A percentile compares a stretch with the other conserved stretches of the same genome.
Conservation (phyloP, 2,113 vertebrate genomes). For the Callipepla squamata region DNA sequence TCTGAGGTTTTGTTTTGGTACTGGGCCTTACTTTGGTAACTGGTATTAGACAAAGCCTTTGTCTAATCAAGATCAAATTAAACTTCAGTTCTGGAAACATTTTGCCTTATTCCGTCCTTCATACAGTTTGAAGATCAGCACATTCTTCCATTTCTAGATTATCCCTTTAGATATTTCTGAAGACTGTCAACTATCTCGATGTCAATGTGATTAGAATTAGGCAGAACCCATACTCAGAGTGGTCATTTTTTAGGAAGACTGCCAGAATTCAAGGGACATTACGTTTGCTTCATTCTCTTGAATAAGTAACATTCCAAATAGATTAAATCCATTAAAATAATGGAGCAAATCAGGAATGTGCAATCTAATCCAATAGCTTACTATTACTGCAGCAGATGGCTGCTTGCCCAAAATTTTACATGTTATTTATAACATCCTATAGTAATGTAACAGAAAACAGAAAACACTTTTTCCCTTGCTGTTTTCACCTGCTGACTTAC, state of each 20-base stretch:
- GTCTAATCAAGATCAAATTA: constrained; percentile 4
- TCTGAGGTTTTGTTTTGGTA: background rate
- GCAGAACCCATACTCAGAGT: background rate
- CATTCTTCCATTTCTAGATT: constrained; percentile 14
- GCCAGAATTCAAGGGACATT: constrained; percentile 47
- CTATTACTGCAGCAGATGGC: constrained; percentile 41
- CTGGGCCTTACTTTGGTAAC: background rate
- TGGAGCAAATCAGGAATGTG: constrained; percentile 36
- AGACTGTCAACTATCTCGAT: background rate
- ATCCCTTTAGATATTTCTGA: constrained; percentile 18
- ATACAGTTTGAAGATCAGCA: background rate
- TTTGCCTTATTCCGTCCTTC: background rate
- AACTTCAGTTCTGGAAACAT: background rate
- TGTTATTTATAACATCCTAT: background rate
- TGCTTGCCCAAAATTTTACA: constrained; percentile 43
- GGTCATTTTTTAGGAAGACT: constrained; percentile 1
- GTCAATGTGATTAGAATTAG: background rate
- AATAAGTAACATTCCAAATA: constrained; percentile 57
- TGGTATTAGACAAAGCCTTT: background rate
- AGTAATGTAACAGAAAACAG: background rate
- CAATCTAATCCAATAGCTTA: constrained; percentile 51
- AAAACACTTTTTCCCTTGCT: background rate
- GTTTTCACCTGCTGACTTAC: background rate
- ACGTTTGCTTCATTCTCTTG: constrained; percentile 45
- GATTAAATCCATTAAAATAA: constrained; percentile 69